A percentile compares a stretch with the other conserved stretches of the same genome.
These are phyloP conservation scores for Pseudorectes ferrugineus DNA, from an alignment of 2,113 vertebrate genomes.

Conservation along the genomic window DNA sequence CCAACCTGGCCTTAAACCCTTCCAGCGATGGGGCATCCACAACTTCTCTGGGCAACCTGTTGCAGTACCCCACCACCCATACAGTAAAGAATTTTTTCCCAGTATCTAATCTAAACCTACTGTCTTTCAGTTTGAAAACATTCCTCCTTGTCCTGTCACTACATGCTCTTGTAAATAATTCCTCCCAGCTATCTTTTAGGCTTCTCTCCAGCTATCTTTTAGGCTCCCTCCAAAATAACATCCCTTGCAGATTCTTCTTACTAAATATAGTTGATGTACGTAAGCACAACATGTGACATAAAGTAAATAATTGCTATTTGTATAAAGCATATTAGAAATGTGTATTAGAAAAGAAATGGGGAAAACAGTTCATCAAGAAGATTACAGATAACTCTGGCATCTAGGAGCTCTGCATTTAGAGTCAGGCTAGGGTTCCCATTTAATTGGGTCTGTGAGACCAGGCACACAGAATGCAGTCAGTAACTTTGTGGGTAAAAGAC, in stretches of 20 bases:
- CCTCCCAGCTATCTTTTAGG: not conserved
- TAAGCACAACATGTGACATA: not conserved
- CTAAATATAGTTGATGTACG: not conserved
- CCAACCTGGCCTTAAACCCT: not conserved
- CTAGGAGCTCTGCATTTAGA: not conserved
- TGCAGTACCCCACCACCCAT: not conserved
- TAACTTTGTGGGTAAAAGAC: not conserved
- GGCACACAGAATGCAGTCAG: not conserved
- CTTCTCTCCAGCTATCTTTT: too few relatives aligned
- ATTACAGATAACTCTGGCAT: not conserved
- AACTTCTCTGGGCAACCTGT: not conserved
- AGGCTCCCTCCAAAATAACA: not conserved
- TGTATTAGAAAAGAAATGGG: not conserved
- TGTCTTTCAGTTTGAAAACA: not conserved
- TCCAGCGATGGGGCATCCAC: not conserved
- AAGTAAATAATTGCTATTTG: not conserved
- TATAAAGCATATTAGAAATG: not conserved
- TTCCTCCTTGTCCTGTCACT: not conserved
- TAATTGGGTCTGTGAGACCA: not conserved
- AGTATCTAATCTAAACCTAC: not conserved
- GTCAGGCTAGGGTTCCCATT: not conserved
- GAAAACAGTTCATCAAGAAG: not conserved
- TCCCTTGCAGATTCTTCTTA: not conserved
- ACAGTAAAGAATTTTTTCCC: not conserved
- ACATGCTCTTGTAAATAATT: not conserved